Conservation (phyloP, 2,113 vertebrate genomes). For the Anoplopoma fimbria region DNA sequence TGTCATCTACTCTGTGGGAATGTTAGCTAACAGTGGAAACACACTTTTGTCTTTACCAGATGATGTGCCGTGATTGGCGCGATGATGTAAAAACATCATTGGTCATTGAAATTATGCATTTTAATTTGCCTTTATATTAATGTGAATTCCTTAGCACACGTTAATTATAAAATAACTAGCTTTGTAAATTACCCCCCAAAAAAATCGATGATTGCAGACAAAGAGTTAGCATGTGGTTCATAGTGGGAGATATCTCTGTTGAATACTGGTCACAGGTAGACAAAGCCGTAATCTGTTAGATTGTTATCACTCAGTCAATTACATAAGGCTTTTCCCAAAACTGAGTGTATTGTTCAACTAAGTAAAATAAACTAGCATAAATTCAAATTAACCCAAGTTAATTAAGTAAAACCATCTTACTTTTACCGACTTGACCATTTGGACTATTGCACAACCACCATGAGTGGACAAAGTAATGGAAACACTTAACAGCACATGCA, state of each 20-base stretch:
- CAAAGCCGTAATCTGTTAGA: not conserved
- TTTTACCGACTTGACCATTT: not conserved
- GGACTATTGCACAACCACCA: not conserved
- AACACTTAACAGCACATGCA: not conserved
- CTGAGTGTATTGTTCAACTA: not conserved
- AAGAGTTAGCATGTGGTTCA: not conserved
- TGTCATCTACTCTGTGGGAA: no score
- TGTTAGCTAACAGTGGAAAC: not conserved
- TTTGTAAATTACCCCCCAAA: no score
- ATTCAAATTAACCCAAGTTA: not conserved
- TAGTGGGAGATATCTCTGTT: not conserved
- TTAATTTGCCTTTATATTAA: no score
- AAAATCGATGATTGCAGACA: not conserved
- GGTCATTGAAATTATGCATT: not conserved
- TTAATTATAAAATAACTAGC: no score
- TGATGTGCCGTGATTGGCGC: not conserved
- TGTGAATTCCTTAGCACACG: no score
- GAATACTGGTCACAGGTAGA: not conserved
- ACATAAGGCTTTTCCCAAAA: not conserved
- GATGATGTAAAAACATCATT: not conserved
- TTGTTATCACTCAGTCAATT: not conserved
- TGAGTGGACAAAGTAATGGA: not conserved
- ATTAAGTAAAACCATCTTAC: not conserved
- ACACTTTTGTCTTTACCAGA: not conserved
- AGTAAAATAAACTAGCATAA: not conserved